Conservation (phyloP, 2,888 invertebrate genomes). For the Cryptocheilus praepositus region DNA sequence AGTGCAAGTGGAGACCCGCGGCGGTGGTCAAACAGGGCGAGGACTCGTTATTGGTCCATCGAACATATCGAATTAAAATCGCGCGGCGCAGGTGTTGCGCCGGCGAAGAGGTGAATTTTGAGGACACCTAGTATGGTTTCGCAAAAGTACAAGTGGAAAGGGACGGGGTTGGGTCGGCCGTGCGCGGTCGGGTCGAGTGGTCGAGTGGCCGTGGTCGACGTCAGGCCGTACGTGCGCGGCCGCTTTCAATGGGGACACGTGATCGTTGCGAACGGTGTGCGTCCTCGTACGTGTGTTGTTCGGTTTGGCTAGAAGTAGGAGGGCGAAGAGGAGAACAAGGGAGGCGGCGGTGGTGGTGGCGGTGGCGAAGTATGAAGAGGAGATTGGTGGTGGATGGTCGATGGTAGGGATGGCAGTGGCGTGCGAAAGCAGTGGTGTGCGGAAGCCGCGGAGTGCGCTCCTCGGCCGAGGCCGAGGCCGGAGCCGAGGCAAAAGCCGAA, state of each 20-base stretch:
- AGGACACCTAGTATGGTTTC: conserved; percentile 10
- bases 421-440: conserved; percentile 1
- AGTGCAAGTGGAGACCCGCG: too few relatives aligned
- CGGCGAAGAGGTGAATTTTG: too few relatives aligned
- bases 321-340: conserved; percentile 8
- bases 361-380: conserved; percentile 3
- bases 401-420: not conserved
- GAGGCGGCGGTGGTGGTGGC: conserved; percentile 11
- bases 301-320: not conserved
- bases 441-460: conserved; percentile 5
- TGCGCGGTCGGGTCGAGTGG: conserved; percentile 36
- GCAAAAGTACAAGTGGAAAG: conserved; percentile 68
- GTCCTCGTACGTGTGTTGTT: conserved; percentile 17
- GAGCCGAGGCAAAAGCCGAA: not conserved
- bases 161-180: conserved; percentile 53
- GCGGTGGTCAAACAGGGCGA: too few relatives aligned
- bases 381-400: not conserved
- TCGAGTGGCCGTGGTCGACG: conserved; percentile 58
- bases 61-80: too few relatives aligned
- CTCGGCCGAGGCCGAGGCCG: conserved; percentile 8
- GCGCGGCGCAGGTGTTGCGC: too few relatives aligned
- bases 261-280: conserved; percentile 46
- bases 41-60: too few relatives aligned
- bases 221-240: conserved; percentile 62
- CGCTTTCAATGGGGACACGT: conserved; percentile 68